Evolutionary conservation across 2,113 vertebrate species (phyloP), one percentile per base, ranked within the genome.

Genomic region (Willisornis vidua): DNA sequence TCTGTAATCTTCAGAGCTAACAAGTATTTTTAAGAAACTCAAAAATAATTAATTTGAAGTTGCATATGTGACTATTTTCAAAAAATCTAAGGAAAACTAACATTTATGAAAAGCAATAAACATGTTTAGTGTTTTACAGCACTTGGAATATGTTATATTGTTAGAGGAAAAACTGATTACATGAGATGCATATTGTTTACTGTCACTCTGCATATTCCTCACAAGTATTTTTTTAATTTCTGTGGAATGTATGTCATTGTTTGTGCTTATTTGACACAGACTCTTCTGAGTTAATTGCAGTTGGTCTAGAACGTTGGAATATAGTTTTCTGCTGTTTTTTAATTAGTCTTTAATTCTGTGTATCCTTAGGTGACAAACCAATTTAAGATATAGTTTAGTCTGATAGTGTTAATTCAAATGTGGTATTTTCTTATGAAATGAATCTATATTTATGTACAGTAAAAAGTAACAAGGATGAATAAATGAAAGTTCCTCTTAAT

Each of bases 11-110:
- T 85, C 72, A 92, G 28, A 73, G 16, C 11, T 73, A 89, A 51
- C 29, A 85, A 55, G 8, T 90, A 61, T 85, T 93, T 90, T 95
- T 78, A 76, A 37, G 28, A 88, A 82, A 85, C n/a, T 58, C 89
- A 13, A 93, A 72, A 93, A 79, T 71, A 67, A 67, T 82, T 92
- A 70, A 55, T 88, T 67, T 77, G 61, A 65, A 81, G 33, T 59
- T 62, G 37, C 26, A 0, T 39, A 66, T 93, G 26, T 65, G 46
- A 72, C 46, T 85, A 35, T 89, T 93, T 83, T 83, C 68, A 51
- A 25, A 62, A 85, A 12, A 80, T 37, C 25, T 76, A 33, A 72
- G 43, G 24, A 84, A 95, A 96, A 57, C 0, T 75, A 83, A 57
- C 3, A 1, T 76, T 92, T 81, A 74, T 75, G 52, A 65, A 85